Conservation (phyloP, 2,888 invertebrate species). For the Atethmia centrago region DNA sequence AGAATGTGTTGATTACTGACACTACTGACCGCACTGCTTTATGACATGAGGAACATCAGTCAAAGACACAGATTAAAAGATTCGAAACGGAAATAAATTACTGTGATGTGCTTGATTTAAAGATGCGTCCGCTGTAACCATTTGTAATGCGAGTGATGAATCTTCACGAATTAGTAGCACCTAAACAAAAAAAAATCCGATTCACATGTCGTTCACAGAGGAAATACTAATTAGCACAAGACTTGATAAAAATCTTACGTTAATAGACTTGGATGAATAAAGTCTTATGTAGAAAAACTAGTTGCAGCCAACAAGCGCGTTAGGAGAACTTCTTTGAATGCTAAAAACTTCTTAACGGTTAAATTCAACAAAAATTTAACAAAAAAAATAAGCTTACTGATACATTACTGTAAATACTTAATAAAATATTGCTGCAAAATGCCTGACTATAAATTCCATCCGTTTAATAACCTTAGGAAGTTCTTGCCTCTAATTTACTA, state of each 20-base stretch:
- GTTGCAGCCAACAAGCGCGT: constrained; percentile 40
- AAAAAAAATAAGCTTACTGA: constrained; percentile 52
- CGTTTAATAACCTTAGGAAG: constrained; percentile 36
- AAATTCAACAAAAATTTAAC: constrained; percentile 36
- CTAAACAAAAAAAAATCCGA: constrained; percentile 22
- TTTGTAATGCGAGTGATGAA: constrained; percentile 33
- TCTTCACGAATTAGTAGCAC: constrained; percentile 10
- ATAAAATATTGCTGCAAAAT: constrained; percentile 49
- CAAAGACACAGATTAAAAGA: constrained; percentile 47
- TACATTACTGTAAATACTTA: constrained; percentile 59
- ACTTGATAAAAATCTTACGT: constrained; percentile 50
- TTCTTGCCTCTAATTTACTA: constrained; percentile 31
- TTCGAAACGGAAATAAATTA: constrained; percentile 53
- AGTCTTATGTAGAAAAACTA: constrained; percentile 53
- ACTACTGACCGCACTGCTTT: constrained; percentile 47
- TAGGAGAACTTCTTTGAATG: constrained; percentile 38
- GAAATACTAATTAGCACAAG: constrained; percentile 51
- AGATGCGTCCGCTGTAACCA: constrained; percentile 11
- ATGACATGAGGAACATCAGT: constrained; percentile 47
- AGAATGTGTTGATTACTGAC: constrained; percentile 41
- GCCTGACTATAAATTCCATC: constrained; percentile 29
- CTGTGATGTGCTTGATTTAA: constrained; percentile 32
- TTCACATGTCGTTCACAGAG: constrained; percentile 30
- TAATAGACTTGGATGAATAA: constrained; percentile 44
- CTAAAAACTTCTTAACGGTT: constrained; percentile 57